A percentile compares a stretch with the other conserved stretches of the same genome.
phyloP scores from a whole-genome alignment of 2,797 vertebrate genomes.

The Gallinago nigripennis region DNA sequence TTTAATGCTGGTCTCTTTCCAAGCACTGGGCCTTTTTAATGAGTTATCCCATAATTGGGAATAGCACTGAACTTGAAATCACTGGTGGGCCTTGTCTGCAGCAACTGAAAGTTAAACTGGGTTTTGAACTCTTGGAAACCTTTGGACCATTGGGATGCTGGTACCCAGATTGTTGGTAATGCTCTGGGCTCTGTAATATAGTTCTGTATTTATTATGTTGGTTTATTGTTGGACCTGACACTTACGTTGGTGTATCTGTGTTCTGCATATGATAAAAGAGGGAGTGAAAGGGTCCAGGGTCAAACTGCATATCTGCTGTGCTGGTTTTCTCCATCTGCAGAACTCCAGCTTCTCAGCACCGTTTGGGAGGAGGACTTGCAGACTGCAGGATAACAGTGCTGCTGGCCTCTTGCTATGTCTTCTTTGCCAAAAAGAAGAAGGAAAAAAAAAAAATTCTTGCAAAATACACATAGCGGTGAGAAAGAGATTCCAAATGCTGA shows the following conservation, averaged over 20 bases:
- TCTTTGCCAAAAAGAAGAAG: neutral
- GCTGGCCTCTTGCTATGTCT: neutral
- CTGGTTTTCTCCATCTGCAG: neutral
- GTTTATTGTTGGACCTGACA: accelerated
- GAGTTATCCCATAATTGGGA: neutral
- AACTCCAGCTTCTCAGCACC: neutral
- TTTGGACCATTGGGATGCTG: neutral
- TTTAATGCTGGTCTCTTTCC: neutral
- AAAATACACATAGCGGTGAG: neutral
- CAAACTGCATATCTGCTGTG: neutral
- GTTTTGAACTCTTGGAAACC: neutral
- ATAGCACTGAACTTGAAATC: neutral
- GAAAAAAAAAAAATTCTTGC: neutral
- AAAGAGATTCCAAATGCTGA: slow-evolving; percentile 8
- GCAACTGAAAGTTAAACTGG: neutral
- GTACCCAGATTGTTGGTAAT: neutral
- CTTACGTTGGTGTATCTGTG: neutral
- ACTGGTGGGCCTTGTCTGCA: neutral
- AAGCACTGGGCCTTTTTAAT: neutral
- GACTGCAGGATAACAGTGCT: neutral
- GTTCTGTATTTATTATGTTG: neutral
- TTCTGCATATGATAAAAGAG: neutral
- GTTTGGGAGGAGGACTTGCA: neutral
- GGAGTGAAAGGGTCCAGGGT: neutral
- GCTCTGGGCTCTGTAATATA: neutral